Evolutionary conservation across 2,797 vertebrate genomes (phyloP).

Genomic region (Liparis tanakae): DNA sequence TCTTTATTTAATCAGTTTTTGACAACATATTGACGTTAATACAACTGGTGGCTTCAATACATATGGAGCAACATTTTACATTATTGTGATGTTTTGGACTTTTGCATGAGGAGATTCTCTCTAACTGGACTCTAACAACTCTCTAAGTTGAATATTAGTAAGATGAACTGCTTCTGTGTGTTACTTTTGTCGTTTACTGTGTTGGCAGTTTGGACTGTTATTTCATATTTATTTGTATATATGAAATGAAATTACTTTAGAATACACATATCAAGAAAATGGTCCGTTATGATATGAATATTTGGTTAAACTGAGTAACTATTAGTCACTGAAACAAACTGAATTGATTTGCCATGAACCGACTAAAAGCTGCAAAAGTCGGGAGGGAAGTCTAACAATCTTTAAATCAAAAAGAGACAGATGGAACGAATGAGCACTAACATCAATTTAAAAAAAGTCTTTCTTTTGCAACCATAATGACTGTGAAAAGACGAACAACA

Average conservation of each 20-base stretch:
- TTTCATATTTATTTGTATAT: too few species aligned
- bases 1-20: too few species aligned
- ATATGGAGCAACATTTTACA: too few species aligned
- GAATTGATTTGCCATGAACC: neutral
- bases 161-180: neutral
- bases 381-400: neutral
- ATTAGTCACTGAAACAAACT: neutral
- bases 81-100: too few species aligned
- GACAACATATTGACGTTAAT: too few species aligned
- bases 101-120: too few species aligned
- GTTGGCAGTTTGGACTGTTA: neutral
- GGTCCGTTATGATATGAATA: neutral
- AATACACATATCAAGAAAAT: neutral
- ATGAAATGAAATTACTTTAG: neutral
- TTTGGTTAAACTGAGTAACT: neutral
- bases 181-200: neutral
- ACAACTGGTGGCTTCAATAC: too few species aligned
- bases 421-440: neutral
- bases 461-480: slow-evolving; percentile 36
- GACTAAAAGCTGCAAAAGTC: neutral
- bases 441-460: slow-evolving; percentile 17
- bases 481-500: slow-evolving; percentile 3
- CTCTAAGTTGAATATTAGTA: neutral
- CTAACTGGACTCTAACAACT: too few species aligned
- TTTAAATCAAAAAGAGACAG: neutral